Base-by-base conservation (phyloP, 2,888 invertebrate genomes). In the Patella caerulea region DNA sequence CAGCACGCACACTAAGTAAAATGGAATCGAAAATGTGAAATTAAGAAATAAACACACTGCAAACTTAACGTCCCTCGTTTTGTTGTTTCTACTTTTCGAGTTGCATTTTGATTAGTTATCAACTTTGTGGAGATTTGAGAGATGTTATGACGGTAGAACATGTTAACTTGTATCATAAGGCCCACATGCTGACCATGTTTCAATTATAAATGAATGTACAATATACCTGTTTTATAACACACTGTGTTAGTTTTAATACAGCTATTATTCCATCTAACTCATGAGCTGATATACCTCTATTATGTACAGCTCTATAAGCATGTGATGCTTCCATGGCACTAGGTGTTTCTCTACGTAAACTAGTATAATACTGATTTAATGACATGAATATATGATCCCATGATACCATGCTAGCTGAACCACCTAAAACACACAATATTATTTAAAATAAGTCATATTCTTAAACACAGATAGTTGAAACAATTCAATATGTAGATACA, bases 351-450 rank as follows among this genome's bases (percentile, higher is more conserved):
- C 92, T 92, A 15, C 93, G 89, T 78, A 94, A 88, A 83, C 92
- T 93, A 78, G 88, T 91, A 85, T 92, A 93, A 86, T 93, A 93
- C 83, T 93, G 92, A 79, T 92, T 94, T 73, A 98, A 93, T 0
- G 97, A 96, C 55, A 93, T 93, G 88, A 96, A 96, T 88, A 97
- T 96, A 88, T 96, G 96, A 88, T 96, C 96, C 95, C 96, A 96
- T 0, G 95, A 95, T 19, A 96, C 91, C 55, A 91, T 91, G 81
- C 91, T 92, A 65, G 91, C 91, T 69, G 92, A 92, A 54, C 89
- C 90, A 55, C 91, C 93, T 71, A 93, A 93, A 79, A 81, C 0
- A 53, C 15, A 34, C 34, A 34, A 34, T 34, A 5, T 34, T 34
- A 45, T 45, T 9, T 45, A 45, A 45, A 45, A 45, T 1, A 45